A percentile compares a stretch with the other conserved stretches of the same genome.
Evolutionary conservation across 2,797 vertebrate genomes (phyloP).

Genomic region (Phrynocephalus forsythii): DNA sequence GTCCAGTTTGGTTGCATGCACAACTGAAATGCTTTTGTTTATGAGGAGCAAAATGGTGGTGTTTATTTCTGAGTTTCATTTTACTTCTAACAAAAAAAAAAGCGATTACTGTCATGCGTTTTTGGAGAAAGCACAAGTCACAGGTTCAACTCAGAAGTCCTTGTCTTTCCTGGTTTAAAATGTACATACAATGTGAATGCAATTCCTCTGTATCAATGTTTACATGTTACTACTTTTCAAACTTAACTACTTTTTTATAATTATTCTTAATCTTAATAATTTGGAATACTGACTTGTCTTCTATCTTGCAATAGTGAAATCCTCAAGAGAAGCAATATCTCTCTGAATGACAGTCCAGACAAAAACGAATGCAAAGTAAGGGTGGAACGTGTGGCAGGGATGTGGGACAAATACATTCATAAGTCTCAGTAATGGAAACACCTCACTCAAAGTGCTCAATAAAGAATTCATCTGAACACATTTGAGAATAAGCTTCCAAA

Average conservation of each 20-base stretch:
- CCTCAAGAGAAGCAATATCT: constrained; percentile 83
- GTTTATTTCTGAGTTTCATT: constrained; percentile 64
- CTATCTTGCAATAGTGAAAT: constrained; percentile 80
- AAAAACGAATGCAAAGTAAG: constrained; percentile 57
- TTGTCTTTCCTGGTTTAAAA: constrained; percentile 70
- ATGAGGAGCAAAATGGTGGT: constrained; percentile 69
- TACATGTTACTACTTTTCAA: constrained; percentile 95
- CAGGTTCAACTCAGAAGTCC: constrained; percentile 76
- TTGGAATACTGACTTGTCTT: constrained; percentile 83
- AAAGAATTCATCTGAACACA: constrained; percentile 40
- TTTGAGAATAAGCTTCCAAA: constrained; percentile 58
- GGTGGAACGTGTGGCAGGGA: not conserved
- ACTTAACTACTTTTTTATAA: constrained; percentile 97
- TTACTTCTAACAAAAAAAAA: constrained; percentile 28
- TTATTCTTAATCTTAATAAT: constrained; percentile 84
- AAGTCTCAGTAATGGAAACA: constrained; percentile 55
- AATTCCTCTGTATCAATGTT: constrained; percentile 88
- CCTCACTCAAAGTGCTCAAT: constrained; percentile 59
- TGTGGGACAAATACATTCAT: constrained; percentile 24
- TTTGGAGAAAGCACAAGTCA: constrained; percentile 79
- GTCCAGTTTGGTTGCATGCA: constrained; percentile 77
- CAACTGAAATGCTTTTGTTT: constrained; percentile 76
- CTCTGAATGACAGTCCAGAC: constrained; percentile 80
- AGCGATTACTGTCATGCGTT: constrained; percentile 67
- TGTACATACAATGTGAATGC: constrained; percentile 83